Percentiles rank a stretch among this genome's conserved stretches.
Evolutionary conservation across 92 coral and sea anemone species (phyloP).

Genomic region (Anthopleura xanthogrammica): DNA sequence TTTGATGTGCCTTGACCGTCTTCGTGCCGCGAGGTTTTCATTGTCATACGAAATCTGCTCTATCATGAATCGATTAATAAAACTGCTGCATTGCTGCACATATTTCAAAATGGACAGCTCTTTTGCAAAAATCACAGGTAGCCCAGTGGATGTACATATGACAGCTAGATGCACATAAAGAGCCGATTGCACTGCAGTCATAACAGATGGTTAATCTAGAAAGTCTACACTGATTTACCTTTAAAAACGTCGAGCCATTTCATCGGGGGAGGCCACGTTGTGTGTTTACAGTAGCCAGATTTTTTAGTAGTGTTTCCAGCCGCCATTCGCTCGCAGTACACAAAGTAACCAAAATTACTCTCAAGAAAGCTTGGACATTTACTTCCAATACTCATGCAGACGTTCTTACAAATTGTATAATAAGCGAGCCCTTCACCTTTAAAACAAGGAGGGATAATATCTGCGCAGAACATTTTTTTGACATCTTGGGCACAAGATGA

Average conservation of each 20-base stretch:
- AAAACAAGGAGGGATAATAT: constrained; percentile 70
- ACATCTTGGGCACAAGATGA: constrained; percentile 38
- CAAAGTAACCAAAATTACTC: constrained; percentile 15
- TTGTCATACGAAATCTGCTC: too few relatives aligned
- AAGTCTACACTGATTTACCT: constrained; percentile 9
- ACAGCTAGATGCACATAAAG: too few relatives aligned
- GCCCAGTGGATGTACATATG: too few relatives aligned
- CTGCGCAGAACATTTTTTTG: constrained; percentile 61
- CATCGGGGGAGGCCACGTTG: constrained; percentile 64
- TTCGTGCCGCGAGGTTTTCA: too few relatives aligned
- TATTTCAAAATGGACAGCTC: too few relatives aligned
- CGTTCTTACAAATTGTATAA: constrained; percentile 62
- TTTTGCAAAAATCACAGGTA: too few relatives aligned
- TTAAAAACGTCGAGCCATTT: constrained; percentile 40
- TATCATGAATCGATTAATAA: too few relatives aligned
- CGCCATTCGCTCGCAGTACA: constrained; percentile 55
- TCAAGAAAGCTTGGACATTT: constrained; percentile 44
- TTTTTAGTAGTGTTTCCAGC: constrained; percentile 18
- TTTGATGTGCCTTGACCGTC: too few relatives aligned
- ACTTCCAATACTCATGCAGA: constrained; percentile 41
- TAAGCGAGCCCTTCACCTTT: constrained; percentile 38
- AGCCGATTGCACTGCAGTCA: too few relatives aligned
- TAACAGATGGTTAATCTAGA: not conserved
- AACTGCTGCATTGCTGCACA: too few relatives aligned
- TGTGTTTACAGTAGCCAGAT: constrained; percentile 51